Evolutionary conservation across 2,113 vertebrate genomes (phyloP), one percentile per base, ranked within the genome.

Genomic region (Rousettus leschenaultii): DNA sequence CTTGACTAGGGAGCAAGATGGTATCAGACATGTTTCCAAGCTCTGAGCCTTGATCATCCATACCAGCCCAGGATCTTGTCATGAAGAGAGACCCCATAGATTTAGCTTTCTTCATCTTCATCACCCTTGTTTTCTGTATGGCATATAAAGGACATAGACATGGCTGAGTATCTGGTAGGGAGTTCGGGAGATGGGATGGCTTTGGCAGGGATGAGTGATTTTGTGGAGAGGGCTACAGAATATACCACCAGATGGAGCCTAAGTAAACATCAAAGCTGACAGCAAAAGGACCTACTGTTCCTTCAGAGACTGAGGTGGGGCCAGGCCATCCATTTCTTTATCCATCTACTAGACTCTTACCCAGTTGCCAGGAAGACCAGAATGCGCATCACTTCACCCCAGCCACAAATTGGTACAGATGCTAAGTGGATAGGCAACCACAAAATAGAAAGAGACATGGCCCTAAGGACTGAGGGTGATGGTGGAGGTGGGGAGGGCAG

Each of bases 281-380:
- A 0, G 24, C 3, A 75, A 26, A 35, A 30, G 21, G 24, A 38
- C 24, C 40, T 63, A 1, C 3, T 0, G 43, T 11, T 15, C 6
- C 26, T 16, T 61, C 30, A 53, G 66, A 26, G 26, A 28, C 16
- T 33, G 53, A 66, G 12, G 13, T n/a, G 55, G 59, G 33, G 6
- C 12, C 21, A 21, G 4, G 0, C 24, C 13, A 59, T 24, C 24
- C 3, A 9, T 63, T 51, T 40, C 38, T 65, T 78, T n/a, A 84
- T 63, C 13, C 21, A 61, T 35, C 30, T 13, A 33, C 6, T 45
- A 14, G 40, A 24, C 3, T 40, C 30, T 53, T 59, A 26, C 24
- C 77, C 63, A n/a, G 0, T 12, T 53, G 7, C 59, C 51, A 55
- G 79, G 66, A 45, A 75, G 51, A 28, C 2, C 9, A 61, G 73